Conservation (phyloP, 2,888 invertebrate genomes). For the Agrotis exclamationis region DNA sequence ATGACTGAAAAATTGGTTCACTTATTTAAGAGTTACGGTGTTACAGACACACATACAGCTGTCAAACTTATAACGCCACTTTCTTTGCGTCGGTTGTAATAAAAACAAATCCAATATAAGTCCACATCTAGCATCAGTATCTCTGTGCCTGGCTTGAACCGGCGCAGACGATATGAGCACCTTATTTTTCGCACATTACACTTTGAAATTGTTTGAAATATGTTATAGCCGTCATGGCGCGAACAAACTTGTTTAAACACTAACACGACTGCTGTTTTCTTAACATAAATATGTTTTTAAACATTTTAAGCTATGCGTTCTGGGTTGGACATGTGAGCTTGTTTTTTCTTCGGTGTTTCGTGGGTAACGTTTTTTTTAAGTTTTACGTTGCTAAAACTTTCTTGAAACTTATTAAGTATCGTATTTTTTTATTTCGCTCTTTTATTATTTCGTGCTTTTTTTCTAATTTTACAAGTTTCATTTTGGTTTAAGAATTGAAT, state of each 20-base stretch:
- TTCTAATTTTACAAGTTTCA: too few relatives aligned
- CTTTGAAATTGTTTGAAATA: constrained; percentile 89
- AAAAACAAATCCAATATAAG: constrained; percentile 3
- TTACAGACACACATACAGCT: too few relatives aligned
- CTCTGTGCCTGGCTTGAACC: constrained; percentile 62
- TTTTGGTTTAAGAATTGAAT: too few relatives aligned
- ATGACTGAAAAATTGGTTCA: too few relatives aligned
- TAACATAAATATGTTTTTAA: constrained; percentile 56
- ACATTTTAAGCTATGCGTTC: constrained; percentile 48
- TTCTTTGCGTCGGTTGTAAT: too few relatives aligned
- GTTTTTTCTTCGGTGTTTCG: constrained; percentile 2
- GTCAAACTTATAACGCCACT: too few relatives aligned
- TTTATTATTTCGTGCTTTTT: too few relatives aligned
- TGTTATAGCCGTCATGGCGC: constrained; percentile 80
- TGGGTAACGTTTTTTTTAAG: too few relatives aligned
- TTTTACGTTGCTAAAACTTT: not conserved
- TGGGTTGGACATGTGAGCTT: not conserved
- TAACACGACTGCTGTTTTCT: constrained; percentile 63
- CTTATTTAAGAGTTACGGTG: too few relatives aligned
- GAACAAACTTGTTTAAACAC: constrained; percentile 76
- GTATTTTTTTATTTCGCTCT: too few relatives aligned
- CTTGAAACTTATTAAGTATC: too few relatives aligned
- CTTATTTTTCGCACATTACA: constrained; percentile 90
- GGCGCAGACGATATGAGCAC: constrained; percentile 79
- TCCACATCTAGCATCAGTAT: constrained; percentile 65